Base-by-base conservation (phyloP, 1,140 invertebrate genomes). In the Procambarus virginalis region DNA sequence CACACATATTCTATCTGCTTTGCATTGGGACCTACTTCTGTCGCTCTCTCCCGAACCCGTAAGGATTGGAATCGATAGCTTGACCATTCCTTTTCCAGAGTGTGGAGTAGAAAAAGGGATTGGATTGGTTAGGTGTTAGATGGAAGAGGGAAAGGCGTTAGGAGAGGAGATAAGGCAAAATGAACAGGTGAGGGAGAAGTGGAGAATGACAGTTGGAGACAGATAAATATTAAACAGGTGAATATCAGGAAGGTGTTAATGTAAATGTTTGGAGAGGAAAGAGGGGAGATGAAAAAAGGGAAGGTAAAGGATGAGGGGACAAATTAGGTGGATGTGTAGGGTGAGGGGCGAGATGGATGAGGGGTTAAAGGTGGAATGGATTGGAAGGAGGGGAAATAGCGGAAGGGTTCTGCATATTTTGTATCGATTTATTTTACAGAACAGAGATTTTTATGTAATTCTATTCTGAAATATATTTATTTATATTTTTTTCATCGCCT, bases 51-150 rank as follows among this genome's bases (percentile, higher is more conserved):
- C 17, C 60, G 2, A 64, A 4, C 17, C 60, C 4, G 0, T 17
- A 68, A 68, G 80, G 80, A 82, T 68, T 68, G 68, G 34, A 68
- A 68, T 70, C 55, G 75, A 76, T 73, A 77, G 34, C 75, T 49
- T 45, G 80, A 64, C 80, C 17, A 34, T 64, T 82, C 68, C 80
- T 45, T 82, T 55, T 55, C 6, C 10, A 14, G n/a, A 4, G 34
- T 22, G 20, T n/a, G 78, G 48, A 6, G 51, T 34, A 34, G 55
- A 34, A 49, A 81, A n/a, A 60, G 51, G 51, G 78, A 79, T 8
- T 22, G 17, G 48, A 20, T 17, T 48, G 45, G 49, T 10, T 8
- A 51, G 78, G 55, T 58, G 12, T 20, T 20, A 51, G 78, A n/a
- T 48, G 10, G 78, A 81, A 49, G 8, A 51, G 14, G 79, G 34